phyloP scores from a whole-genome alignment of 2,113 vertebrate species.

The Entosphenus tridentatus region DNA sequence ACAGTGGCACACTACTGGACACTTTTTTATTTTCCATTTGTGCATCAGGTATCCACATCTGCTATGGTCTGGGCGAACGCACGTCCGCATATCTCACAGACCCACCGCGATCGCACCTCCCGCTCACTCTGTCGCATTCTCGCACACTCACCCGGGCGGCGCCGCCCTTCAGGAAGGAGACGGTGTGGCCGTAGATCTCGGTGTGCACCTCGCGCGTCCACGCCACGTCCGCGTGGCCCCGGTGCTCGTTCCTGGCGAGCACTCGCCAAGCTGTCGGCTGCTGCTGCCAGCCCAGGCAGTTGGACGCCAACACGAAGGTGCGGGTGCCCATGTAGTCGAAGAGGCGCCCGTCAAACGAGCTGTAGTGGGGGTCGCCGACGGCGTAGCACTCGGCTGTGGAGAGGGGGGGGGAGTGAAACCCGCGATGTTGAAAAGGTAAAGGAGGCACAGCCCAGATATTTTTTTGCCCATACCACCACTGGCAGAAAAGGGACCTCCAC shows the following conservation, averaged over 20 bases:
- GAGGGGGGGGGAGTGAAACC: too few relatives aligned
- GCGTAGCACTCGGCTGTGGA: background rate
- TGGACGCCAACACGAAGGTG: background rate
- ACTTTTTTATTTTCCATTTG: too few relatives aligned
- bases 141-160: background rate
- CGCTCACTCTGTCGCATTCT: too few relatives aligned
- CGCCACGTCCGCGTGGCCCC: background rate
- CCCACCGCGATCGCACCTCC: too few relatives aligned
- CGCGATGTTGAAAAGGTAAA: too few relatives aligned
- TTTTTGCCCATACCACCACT: too few relatives aligned
- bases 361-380: conserved; percentile 1
- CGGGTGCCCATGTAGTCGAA: conserved; percentile 2
- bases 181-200: background rate
- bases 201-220: conserved; percentile 3
- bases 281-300: conserved; percentile 3
- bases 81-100: too few relatives aligned
- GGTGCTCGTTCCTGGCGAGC: conserved; percentile 3
- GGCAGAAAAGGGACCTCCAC: too few relatives aligned
- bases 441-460: too few relatives aligned
- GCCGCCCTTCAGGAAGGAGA: background rate
- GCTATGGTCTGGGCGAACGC: too few relatives aligned
- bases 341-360: background rate
- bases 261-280: background rate
- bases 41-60: too few relatives aligned
- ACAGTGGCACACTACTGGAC: too few relatives aligned